phyloP scores from a whole-genome alignment of 2,113 vertebrate genomes.

The Pterophyllum scalare region DNA sequence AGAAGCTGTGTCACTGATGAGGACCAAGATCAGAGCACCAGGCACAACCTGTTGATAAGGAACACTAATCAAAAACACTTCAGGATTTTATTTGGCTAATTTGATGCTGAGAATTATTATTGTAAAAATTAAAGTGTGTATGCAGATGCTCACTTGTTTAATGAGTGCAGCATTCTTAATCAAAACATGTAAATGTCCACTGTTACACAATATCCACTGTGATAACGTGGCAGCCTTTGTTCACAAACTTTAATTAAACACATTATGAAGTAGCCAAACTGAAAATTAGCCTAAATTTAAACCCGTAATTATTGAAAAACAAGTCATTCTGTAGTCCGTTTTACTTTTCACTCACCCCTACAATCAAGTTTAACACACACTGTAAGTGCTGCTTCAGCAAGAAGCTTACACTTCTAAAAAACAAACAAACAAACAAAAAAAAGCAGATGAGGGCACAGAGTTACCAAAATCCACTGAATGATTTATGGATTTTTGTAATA shows the following conservation, averaged over 20 bases:
- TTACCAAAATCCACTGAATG: constrained; percentile 66
- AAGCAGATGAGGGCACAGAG: constrained; percentile 58
- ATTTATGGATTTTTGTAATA: constrained; percentile 67
- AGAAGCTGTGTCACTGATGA: constrained; percentile 53
- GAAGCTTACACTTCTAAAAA: constrained; percentile 74
- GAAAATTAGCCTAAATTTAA: not conserved
- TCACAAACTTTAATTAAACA: not conserved
- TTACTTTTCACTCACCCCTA: constrained; percentile 44
- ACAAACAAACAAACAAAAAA: constrained; percentile 56
- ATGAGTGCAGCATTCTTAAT: constrained; percentile 7
- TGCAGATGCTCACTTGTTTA: constrained; percentile 17
- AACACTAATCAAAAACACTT: constrained; percentile 51
- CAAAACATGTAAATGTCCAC: not conserved
- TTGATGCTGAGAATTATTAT: constrained; percentile 27
- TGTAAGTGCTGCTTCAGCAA: constrained; percentile 60
- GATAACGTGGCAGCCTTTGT: not conserved
- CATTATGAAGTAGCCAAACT: not conserved
- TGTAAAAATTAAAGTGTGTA: constrained; percentile 4
- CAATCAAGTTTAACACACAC: constrained; percentile 67
- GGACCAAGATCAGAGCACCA: constrained; percentile 48
- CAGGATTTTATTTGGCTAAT: constrained; percentile 31
- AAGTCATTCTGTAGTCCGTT: constrained; percentile 40
- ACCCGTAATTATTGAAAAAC: constrained; percentile 2
- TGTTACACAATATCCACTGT: not conserved
- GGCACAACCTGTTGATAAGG: constrained; percentile 44